A percentile compares a stretch with the other conserved stretches of the same genome.
Conservation (phyloP, 2,113 vertebrate species). For the Psephotus haematonotus region DNA sequence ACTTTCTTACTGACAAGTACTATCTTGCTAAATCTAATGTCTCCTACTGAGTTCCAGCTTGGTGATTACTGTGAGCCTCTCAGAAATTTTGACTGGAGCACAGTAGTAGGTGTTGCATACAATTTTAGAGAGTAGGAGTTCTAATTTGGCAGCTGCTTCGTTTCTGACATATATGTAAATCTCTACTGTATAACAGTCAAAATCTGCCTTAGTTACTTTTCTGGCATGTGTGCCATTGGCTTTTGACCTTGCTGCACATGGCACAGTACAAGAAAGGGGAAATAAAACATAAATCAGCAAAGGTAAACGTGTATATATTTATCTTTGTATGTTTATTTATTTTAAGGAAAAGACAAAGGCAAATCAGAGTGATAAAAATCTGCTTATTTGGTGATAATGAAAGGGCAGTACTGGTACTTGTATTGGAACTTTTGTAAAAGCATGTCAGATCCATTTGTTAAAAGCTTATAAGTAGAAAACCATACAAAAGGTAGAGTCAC, state of each 20-base stretch:
- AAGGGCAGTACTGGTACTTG: not conserved
- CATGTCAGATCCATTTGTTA: not conserved
- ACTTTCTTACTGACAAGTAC: not conserved
- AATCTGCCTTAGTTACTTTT: not conserved
- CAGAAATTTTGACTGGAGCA: constrained; percentile 9
- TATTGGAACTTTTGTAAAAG: not conserved
- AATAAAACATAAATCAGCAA: not conserved
- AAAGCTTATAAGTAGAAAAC: not conserved
- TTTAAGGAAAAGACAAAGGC: not conserved
- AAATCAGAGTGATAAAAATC: not conserved
- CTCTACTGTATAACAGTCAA: not conserved
- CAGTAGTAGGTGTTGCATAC: not conserved
- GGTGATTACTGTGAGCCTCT: not conserved
- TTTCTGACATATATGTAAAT: constrained; percentile 24
- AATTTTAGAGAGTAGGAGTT: constrained; percentile 31
- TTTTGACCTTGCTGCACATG: not conserved
- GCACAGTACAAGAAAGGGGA: not conserved
- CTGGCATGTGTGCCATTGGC: not conserved
- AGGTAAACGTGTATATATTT: not conserved
- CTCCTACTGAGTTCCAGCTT: not conserved
- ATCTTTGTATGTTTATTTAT: not conserved
- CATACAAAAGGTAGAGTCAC: not conserved
- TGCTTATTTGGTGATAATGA: not conserved
- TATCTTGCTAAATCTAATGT: accelerated
- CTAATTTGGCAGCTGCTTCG: not conserved